A percentile compares a stretch with the other conserved stretches of the same genome.
These are phyloP conservation scores for Lutjanus erythropterus DNA, from an alignment of 2,113 vertebrate genomes.

Conservation along the genomic window DNA sequence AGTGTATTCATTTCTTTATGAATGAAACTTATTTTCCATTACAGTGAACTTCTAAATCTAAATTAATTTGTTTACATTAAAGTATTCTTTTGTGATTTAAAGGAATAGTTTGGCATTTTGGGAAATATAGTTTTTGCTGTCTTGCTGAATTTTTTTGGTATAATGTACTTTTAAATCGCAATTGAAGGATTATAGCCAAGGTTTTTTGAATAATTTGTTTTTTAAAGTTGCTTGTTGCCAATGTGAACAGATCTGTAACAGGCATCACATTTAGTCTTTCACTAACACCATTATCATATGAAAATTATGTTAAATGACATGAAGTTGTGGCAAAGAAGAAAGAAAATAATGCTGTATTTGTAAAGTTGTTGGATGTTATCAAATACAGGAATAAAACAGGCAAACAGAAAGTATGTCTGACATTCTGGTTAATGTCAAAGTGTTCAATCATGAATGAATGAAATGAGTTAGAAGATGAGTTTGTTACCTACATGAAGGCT, in stretches of 20 bases:
- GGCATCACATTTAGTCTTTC: neutral
- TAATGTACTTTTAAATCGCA: no score
- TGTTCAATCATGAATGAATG: constrained; percentile 7
- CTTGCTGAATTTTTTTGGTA: no score
- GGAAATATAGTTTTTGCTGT: no score
- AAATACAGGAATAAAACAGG: neutral
- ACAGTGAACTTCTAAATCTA: no score
- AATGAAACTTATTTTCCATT: no score
- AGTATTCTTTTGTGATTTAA: no score
- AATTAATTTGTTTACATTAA: no score
- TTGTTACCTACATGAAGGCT: constrained; percentile 93
- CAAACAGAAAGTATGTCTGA: neutral
- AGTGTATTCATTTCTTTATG: no score
- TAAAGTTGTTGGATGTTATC: neutral
- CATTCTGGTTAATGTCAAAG: neutral
- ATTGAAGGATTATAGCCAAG: no score
- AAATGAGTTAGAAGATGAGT: constrained; percentile 42
- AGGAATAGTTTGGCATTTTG: no score
- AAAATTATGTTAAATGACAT: neutral
- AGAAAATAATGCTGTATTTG: neutral
- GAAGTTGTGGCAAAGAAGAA: neutral
- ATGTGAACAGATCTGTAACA: constrained; percentile 49
- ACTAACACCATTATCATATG: neutral
- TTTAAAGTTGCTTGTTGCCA: constrained; percentile 32
- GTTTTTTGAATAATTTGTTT: no score